phyloP scores from a whole-genome alignment of 2,113 vertebrate genomes.

The Mungos mungo region DNA sequence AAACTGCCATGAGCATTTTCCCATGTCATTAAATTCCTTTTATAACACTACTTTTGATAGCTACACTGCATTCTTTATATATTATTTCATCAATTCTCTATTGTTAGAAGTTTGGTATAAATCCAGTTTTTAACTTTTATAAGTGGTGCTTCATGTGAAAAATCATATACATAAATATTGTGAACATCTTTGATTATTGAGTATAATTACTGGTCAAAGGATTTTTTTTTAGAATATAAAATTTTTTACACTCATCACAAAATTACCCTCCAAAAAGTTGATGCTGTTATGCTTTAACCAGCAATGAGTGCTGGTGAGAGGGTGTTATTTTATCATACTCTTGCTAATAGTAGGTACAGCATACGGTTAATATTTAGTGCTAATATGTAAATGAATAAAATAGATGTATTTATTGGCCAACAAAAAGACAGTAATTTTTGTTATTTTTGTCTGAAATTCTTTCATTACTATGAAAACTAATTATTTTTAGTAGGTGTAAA shows the following conservation, averaged over 20 bases:
- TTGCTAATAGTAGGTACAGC: background rate
- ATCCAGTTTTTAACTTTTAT: background rate
- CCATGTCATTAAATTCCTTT: conserved; percentile 52
- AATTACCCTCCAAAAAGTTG: background rate
- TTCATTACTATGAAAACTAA: background rate
- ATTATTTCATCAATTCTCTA: conserved; percentile 32
- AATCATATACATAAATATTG: background rate
- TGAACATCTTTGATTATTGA: background rate
- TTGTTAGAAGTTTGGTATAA: conserved; percentile 18
- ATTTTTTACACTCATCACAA: background rate
- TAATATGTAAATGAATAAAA: background rate
- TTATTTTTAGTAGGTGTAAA: background rate
- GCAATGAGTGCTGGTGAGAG: background rate
- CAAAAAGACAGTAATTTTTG: background rate
- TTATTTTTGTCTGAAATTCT: background rate
- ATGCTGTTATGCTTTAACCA: background rate
- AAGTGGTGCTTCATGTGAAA: background rate
- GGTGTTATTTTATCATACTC: background rate
- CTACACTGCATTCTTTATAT: conserved; percentile 8
- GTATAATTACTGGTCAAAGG: background rate
- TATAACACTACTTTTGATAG: conserved; percentile 49
- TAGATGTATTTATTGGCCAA: background rate
- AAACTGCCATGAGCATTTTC: conserved; percentile 37
- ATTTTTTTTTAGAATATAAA: background rate
- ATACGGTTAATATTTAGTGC: background rate